Base-by-base conservation (phyloP, 2,888 invertebrate genomes). In the Laspeyria flexula region DNA sequence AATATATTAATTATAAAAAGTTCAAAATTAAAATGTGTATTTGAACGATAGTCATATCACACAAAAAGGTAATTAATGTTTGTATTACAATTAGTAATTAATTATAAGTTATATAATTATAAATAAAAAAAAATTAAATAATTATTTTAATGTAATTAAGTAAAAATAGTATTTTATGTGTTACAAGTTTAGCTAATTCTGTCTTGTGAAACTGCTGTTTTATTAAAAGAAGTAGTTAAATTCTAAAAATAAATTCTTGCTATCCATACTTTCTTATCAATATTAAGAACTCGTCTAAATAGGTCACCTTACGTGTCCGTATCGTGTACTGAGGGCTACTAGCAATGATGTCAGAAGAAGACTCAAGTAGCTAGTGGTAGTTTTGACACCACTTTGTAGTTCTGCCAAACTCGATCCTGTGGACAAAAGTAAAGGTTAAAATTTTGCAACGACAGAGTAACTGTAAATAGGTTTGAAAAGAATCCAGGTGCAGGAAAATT, bases 361-460 rank as follows among this genome's bases (percentile, higher is more conserved):
- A 55, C 82, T 81, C 27, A 83, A 65, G 71, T 87, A 90, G 68
- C 86, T 85, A 1, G 86, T 86, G 1, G 86, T 86, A 0, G 86
- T 86, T 56, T 90, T 89, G 13, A 89, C 90, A 13, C 90, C 90
- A 52, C 91, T 92, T 56, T 92, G 91, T 7, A 92, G 79, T 61
- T 92, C 91, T 0, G 90, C 91, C 41, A 90, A 72, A 44, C 91
- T 92, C 21, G 91, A 92, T 54, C 91, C 91, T 92, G 81, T 44
- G 57, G 29, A 65, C 47, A 66, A 25, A 6, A 10, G 1, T 1
- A 10, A 34, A 25, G 9, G 6, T 25, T 4, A 25, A 7, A 25
- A 25, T 25, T 25, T 25, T 25, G 25, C 7, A 6, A 25, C 7
- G 25, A 6, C 9, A 25, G 6, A 25, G 18, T 6, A 25, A 3